Percentiles rank a stretch among this genome's conserved stretches.
Conservation (phyloP, 2,113 vertebrate genomes). For the Prietella phreatophila region DNA sequence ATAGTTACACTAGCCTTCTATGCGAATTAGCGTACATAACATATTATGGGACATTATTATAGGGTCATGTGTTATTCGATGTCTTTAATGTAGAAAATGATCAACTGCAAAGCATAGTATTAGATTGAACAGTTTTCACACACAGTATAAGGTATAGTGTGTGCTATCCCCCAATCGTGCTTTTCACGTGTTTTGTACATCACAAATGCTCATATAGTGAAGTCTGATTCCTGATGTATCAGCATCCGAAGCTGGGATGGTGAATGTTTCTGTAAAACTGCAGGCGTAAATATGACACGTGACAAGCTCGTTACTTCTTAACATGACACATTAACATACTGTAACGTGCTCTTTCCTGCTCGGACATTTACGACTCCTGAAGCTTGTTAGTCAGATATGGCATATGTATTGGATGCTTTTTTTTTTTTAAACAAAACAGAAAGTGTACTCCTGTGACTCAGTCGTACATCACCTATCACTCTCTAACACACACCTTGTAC, state of each 20-base stretch:
- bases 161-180: too few relatives aligned
- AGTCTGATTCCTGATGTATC: neutral
- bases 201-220: neutral
- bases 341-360: neutral
- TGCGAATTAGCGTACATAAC: neutral
- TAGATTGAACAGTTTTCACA: neutral
- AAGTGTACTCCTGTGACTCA: neutral
- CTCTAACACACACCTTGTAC: conserved; percentile 32
- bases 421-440: too few relatives aligned
- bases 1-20: neutral
- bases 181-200: neutral
- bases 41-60: too few relatives aligned
- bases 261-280: neutral
- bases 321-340: neutral
- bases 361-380: neutral
- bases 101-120: neutral
- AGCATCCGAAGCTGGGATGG: neutral
- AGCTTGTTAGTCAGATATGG: neutral
- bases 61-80: neutral
- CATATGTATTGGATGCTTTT: too few relatives aligned
- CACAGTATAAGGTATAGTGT: neutral
- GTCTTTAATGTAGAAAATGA: neutral
- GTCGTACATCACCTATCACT: neutral
- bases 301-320: neutral
- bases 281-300: neutral